Evolutionary conservation across 2,888 invertebrate species (phyloP).

Genomic region (Aleiodes testaceus): DNA sequence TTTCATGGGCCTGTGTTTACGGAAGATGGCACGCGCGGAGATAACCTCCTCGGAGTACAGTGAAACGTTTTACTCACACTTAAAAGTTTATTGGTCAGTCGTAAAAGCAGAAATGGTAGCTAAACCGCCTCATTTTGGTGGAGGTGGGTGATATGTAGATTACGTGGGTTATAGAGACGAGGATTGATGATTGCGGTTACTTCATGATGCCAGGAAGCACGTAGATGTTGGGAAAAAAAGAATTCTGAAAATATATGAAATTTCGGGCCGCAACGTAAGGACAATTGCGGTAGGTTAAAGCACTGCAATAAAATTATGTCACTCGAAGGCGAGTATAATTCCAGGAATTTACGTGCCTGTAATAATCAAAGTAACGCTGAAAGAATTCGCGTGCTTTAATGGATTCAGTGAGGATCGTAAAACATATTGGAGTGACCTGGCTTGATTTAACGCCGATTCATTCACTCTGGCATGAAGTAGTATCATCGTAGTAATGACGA

Average conservation of each 20-base stretch:
- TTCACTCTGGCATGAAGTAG: neutral
- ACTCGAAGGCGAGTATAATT: conserved; percentile 11
- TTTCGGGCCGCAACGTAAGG: neutral
- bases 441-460: no score
- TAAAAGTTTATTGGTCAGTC: conserved; percentile 71
- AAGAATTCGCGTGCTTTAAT: no score
- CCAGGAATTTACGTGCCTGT: neutral
- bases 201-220: neutral
- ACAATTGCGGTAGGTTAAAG: conserved; percentile 20
- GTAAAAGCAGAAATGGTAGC: conserved; percentile 66
- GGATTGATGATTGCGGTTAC: conserved; percentile 42
- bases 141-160: conserved; percentile 54
- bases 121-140: conserved; percentile 64
- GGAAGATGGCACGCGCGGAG: conserved; percentile 47
- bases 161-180: conserved; percentile 43
- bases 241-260: no score
- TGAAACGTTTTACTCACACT: conserved; percentile 70
- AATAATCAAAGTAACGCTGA: neutral
- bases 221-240: no score
- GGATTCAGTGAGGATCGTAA: no score
- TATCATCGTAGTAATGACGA: conserved; percentile 1
- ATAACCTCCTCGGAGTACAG: conserved; percentile 41
- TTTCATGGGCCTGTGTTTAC: conserved; percentile 42
- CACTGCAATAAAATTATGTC: neutral
- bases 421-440: no score